Conservation (phyloP, 2,797 vertebrate species). For the Paguma larvata region DNA sequence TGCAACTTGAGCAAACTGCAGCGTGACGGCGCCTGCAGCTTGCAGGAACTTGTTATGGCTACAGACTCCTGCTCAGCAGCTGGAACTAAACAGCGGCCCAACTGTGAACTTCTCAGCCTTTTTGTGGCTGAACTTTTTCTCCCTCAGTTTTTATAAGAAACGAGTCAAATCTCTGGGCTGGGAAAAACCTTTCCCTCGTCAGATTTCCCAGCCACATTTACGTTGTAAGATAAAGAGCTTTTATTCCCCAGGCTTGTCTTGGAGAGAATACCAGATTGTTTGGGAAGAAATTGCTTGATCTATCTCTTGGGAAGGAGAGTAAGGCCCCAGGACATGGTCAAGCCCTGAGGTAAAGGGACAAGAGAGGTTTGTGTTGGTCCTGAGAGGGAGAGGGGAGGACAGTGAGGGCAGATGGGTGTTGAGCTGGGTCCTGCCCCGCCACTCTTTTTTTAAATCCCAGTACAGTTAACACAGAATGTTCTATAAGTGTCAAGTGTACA, state of each 20-base stretch:
- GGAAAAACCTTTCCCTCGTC: not conserved
- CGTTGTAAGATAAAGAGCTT: not conserved
- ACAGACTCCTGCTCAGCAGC: not conserved
- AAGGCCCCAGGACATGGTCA: not conserved
- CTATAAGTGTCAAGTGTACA: not conserved
- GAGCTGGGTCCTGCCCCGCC: not conserved
- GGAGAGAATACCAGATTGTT: not conserved
- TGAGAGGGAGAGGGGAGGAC: not conserved
- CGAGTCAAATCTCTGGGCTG: not conserved
- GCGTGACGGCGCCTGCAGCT: not conserved
- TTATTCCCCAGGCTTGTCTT: not conserved
- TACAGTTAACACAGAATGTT: not conserved
- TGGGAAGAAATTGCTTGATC: not conserved
- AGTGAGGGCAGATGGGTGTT: not conserved
- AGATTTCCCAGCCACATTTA: not conserved
- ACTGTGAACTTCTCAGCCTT: not conserved
- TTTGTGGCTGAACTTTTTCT: not conserved
- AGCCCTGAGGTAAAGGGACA: not conserved
- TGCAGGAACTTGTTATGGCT: not conserved
- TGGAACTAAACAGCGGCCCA: not conserved
- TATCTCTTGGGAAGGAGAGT: not conserved
- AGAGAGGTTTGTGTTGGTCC: not conserved
- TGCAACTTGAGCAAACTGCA: not conserved
- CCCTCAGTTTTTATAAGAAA: not conserved
- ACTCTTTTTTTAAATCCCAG: not conserved